These are phyloP conservation scores for Augochlora pura DNA, from an alignment of 1,140 invertebrate species.

Conservation along the genomic window DNA sequence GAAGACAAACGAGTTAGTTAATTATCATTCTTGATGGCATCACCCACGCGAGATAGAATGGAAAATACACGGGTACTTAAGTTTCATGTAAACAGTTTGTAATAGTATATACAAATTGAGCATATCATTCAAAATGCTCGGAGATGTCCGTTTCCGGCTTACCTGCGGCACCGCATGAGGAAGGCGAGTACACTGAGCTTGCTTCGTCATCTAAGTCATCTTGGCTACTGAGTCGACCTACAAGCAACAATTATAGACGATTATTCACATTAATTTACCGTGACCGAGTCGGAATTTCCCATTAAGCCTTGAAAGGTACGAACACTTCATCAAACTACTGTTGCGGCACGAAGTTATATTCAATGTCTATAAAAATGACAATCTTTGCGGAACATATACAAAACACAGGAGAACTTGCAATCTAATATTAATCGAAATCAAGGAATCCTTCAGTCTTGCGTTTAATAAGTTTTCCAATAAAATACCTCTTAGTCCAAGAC, in stretches of 20 bases:
- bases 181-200: constrained; percentile 84
- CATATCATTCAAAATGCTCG: constrained; percentile 76
- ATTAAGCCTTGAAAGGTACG: not conserved
- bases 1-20: constrained; percentile 37
- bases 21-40: constrained; percentile 22
- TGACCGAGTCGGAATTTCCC: not conserved
- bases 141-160: constrained; percentile 81
- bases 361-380: no score
- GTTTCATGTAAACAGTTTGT: constrained; percentile 32
- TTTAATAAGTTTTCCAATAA: constrained; percentile 53
- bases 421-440: no score
- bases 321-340: not conserved
- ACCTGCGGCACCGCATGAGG: constrained; percentile 81
- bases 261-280: not conserved
- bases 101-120: constrained; percentile 60
- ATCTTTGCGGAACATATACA: no score
- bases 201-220: constrained; percentile 92
- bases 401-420: no score
- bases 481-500: constrained; percentile 81
- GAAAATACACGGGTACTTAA: constrained; percentile 10
- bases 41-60: constrained; percentile 11
- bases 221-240: constrained; percentile 90
- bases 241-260: constrained; percentile 26
- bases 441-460: not conserved
- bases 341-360: constrained; percentile 2